A percentile compares a stretch with the other conserved stretches of the same genome.
Conservation (phyloP, 2,797 vertebrate species). For the Brachyalestes nurse region DNA sequence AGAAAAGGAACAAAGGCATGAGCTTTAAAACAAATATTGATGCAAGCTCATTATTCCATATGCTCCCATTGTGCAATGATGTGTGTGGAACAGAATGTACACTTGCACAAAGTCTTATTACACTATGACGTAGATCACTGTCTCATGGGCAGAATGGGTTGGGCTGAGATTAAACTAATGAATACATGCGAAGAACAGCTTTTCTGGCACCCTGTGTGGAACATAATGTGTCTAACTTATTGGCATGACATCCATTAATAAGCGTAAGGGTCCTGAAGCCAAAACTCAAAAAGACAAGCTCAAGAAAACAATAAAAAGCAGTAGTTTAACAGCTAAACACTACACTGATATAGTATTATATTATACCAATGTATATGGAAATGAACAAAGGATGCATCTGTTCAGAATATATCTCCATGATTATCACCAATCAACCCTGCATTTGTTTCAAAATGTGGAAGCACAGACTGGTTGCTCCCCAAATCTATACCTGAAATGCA, state of each 20-base stretch:
- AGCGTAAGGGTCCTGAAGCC: background rate
- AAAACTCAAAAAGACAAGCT: background rate
- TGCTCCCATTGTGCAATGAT: conserved; percentile 1
- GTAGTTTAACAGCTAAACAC: background rate
- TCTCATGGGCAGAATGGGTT: background rate
- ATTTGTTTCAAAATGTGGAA: too few relatives aligned
- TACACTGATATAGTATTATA: background rate
- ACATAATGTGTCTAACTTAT: background rate
- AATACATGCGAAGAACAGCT: background rate
- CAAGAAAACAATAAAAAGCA: background rate
- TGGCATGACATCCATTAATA: conserved; percentile 1
- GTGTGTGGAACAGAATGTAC: background rate
- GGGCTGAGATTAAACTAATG: background rate
- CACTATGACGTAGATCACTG: background rate
- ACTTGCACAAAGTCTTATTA: background rate
- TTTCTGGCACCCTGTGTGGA: background rate
- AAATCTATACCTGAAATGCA: too few relatives aligned
- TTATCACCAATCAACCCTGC: too few relatives aligned
- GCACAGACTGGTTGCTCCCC: too few relatives aligned
- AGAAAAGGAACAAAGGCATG: background rate
- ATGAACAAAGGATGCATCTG: background rate
- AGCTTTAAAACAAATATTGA: background rate
- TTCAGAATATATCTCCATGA: too few relatives aligned
- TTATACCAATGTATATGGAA: background rate
- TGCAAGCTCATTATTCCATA: background rate